Evolutionary conservation across 1,140 invertebrate species (phyloP).

Genomic region (Drosophila pseudoananassae): DNA sequence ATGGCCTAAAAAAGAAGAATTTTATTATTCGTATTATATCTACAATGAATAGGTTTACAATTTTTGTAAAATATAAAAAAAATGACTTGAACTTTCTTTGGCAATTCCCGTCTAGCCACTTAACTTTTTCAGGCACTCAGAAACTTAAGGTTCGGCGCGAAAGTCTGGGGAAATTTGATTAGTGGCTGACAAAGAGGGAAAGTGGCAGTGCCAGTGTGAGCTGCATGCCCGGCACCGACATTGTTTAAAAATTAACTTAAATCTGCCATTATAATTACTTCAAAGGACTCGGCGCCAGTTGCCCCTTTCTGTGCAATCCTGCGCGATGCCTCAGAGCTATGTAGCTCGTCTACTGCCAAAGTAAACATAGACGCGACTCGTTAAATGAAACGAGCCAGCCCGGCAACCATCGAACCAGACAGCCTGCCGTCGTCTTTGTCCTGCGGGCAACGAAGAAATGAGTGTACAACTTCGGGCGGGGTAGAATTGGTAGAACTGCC

Average conservation of each 20-base stretch:
- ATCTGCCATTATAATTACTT: conserved; percentile 81
- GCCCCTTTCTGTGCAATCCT: conserved; percentile 39
- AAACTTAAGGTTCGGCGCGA: conserved; percentile 30
- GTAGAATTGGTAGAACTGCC: neutral
- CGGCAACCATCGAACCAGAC: conserved; percentile 37
- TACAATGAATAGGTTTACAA: neutral
- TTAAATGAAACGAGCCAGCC: conserved; percentile 64
- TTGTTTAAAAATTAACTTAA: conserved; percentile 82
- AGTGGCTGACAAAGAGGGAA: conserved; percentile 43
- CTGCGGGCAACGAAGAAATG: conserved; percentile 47
- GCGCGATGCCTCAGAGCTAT: conserved; percentile 32
- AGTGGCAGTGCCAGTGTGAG: conserved; percentile 21
- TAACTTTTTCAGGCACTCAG: conserved; percentile 8
- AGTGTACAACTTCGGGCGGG: conserved; percentile 9
- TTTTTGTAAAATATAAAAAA: neutral
- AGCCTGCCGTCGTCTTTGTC: conserved; percentile 57
- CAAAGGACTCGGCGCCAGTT: conserved; percentile 52
- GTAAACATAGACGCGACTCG: conserved; percentile 79
- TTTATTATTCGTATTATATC: neutral
- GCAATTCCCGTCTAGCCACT: conserved; percentile 26
- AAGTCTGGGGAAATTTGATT: conserved; percentile 63
- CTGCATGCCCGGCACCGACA: conserved; percentile 50
- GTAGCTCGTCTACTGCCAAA: conserved; percentile 65
- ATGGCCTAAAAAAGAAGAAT: conserved; percentile 85
- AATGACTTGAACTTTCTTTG: conserved; percentile 1